Conservation (phyloP, 1,140 invertebrate species). For the Choristoneura fumiferana region DNA sequence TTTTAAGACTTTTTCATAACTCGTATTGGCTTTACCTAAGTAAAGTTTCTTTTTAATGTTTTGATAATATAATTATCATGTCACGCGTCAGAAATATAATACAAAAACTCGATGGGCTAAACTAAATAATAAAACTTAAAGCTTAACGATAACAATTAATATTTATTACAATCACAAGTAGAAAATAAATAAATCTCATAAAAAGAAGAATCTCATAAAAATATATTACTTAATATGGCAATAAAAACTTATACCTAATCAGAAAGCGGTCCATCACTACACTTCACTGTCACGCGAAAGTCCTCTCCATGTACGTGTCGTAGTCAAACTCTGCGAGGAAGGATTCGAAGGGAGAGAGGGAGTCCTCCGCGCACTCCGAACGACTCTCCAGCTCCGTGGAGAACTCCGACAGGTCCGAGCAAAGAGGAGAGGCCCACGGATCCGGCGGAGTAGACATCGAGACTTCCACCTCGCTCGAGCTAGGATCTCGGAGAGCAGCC, state of each 20-base stretch:
- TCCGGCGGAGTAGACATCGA: slow-evolving; percentile 41
- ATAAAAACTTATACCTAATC: slow-evolving; percentile 55
- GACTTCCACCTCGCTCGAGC: slow-evolving; percentile 34
- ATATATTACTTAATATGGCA: slow-evolving; percentile 73
- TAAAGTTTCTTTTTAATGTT: too few relatives aligned
- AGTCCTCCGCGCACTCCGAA: slow-evolving; percentile 70
- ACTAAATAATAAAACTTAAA: slow-evolving; percentile 29
- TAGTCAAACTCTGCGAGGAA: slow-evolving; percentile 75
- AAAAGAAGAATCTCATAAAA: slow-evolving; percentile 48
- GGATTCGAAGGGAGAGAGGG: slow-evolving; percentile 72
- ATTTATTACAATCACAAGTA: slow-evolving; percentile 47
- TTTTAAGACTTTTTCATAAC: too few relatives aligned
- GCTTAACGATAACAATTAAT: slow-evolving; percentile 67
- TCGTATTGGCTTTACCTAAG: too few relatives aligned
- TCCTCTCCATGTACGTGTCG: slow-evolving; percentile 63
- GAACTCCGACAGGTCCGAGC: slow-evolving; percentile 67
- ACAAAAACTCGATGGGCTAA: too few relatives aligned
- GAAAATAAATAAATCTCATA: slow-evolving; percentile 67
- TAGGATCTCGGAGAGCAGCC: slow-evolving; percentile 54
- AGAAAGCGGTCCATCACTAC: slow-evolving; percentile 34
- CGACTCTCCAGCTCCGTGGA: slow-evolving; percentile 57
- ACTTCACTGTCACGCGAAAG: slow-evolving; percentile 69
- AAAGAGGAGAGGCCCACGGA: slow-evolving; percentile 66
- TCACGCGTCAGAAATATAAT: too few relatives aligned
- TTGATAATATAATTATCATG: too few relatives aligned